Percentiles rank a stretch among this genome's conserved stretches.
Evolutionary conservation across 2,797 vertebrate species (phyloP).

Genomic region (Melanotaenia parkinsoni): DNA sequence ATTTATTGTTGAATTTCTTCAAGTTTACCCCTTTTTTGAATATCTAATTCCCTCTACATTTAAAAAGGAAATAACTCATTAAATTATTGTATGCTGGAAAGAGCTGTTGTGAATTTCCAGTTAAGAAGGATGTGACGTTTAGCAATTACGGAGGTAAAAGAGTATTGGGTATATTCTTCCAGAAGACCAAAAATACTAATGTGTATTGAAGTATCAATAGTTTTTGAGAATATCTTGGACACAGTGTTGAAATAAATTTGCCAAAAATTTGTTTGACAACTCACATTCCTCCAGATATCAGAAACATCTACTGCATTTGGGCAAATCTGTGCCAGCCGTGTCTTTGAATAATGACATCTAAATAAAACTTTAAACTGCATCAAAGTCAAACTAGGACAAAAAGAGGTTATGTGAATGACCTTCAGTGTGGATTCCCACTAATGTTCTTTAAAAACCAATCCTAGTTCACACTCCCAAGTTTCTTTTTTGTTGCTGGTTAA

Average conservation of each 20-base stretch:
- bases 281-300: neutral
- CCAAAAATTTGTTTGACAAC: neutral
- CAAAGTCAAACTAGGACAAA: neutral
- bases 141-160: neutral
- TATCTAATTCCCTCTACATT: neutral
- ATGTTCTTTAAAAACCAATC: too few relatives aligned
- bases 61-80: neutral
- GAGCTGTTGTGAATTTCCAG: too few relatives aligned
- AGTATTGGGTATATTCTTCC: neutral
- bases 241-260: neutral
- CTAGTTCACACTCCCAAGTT: too few relatives aligned
- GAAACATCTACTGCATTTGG: slow-evolving; percentile 11
- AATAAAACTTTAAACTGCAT: neutral
- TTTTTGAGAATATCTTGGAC: neutral
- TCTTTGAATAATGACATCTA: neutral
- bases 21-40: neutral
- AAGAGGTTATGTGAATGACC: neutral
- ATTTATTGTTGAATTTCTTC: too few relatives aligned
- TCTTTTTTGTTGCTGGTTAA: neutral
- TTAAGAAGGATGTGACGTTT: too few relatives aligned
- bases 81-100: neutral
- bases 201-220: neutral
- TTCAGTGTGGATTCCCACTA: too few relatives aligned
- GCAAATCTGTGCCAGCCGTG: slow-evolving; percentile 15
- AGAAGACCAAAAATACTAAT: neutral